A percentile compares a stretch with the other conserved stretches of the same genome.
Evolutionary conservation across 2,888 invertebrate species (phyloP).

Genomic region (Napeogenes inachia): DNA sequence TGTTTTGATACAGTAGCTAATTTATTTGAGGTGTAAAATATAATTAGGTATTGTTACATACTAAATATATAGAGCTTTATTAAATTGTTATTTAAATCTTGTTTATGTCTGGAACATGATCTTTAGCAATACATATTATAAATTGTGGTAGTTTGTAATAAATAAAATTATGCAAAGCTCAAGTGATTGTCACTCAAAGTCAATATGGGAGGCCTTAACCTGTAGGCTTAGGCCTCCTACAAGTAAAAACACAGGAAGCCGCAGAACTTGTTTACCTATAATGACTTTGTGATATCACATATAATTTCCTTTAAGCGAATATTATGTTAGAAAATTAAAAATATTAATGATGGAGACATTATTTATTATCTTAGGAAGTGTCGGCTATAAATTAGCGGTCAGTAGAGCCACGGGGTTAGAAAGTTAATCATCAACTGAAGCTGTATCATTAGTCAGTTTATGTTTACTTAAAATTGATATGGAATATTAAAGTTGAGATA

Average conservation of each 20-base stretch:
- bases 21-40: background rate
- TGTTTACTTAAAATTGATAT: constrained; percentile 3
- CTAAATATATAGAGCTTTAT: no score
- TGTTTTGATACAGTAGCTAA: constrained; percentile 2
- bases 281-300: constrained; percentile 19
- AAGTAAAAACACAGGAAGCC: constrained; percentile 26
- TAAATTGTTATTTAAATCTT: no score
- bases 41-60: no score
- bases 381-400: constrained; percentile 29
- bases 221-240: constrained; percentile 12
- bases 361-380: constrained; percentile 37
- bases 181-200: constrained; percentile 5
- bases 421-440: constrained; percentile 42
- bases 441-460: constrained; percentile 24
- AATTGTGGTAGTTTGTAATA: background rate
- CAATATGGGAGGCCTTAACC: constrained; percentile 3
- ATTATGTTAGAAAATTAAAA: constrained; percentile 32
- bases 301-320: constrained; percentile 25
- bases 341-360: constrained; percentile 27
- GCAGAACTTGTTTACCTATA: constrained; percentile 24
- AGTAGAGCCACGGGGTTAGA: constrained; percentile 38
- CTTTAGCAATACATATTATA: background rate
- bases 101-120: background rate
- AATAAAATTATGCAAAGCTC: constrained; percentile 7
- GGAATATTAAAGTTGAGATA: no score